Conservation (phyloP, 2,888 invertebrate genomes). For the Plutella xylostella region DNA sequence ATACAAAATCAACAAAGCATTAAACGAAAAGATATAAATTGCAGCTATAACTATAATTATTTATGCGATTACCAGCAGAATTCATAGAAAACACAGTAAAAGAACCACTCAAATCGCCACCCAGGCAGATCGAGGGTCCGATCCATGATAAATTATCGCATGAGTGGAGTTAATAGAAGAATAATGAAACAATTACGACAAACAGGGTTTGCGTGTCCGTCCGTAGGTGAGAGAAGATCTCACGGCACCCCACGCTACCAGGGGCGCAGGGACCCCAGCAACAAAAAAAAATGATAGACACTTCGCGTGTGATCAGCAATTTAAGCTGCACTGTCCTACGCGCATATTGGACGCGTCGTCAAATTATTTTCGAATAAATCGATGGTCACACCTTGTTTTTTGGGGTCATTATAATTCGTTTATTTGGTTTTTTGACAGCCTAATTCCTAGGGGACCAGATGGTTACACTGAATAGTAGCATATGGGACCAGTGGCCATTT, state of each 20-base stretch:
- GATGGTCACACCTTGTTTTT: slow-evolving; percentile 44
- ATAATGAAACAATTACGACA: slow-evolving; percentile 67
- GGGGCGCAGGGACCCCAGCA: slow-evolving; percentile 32
- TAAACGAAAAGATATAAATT: too few relatives aligned
- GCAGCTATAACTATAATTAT: too few relatives aligned
- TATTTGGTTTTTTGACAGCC: neutral
- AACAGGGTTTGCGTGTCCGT: slow-evolving; percentile 52
- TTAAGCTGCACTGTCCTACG: slow-evolving; percentile 44
- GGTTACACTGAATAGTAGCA: too few relatives aligned
- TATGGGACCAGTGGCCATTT: too few relatives aligned
- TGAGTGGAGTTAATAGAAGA: slow-evolving; percentile 64
- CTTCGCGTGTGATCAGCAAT: slow-evolving; percentile 62
- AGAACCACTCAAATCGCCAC: neutral
- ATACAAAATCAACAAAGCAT: too few relatives aligned
- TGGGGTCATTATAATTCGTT: slow-evolving; percentile 1
- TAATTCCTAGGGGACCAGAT: too few relatives aligned
- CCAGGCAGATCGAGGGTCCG: neutral
- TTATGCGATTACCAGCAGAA: too few relatives aligned
- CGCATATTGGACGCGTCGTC: slow-evolving; percentile 57
- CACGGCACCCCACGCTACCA: slow-evolving; percentile 31
- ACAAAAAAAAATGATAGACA: slow-evolving; percentile 62
- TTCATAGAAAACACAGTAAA: too few relatives aligned
- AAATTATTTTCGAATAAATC: slow-evolving; percentile 47
- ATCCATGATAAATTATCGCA: slow-evolving; percentile 8
- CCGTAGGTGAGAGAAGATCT: slow-evolving; percentile 36